Conservation (phyloP, 2,113 vertebrate genomes). For the Muntiacus reevesi region DNA sequence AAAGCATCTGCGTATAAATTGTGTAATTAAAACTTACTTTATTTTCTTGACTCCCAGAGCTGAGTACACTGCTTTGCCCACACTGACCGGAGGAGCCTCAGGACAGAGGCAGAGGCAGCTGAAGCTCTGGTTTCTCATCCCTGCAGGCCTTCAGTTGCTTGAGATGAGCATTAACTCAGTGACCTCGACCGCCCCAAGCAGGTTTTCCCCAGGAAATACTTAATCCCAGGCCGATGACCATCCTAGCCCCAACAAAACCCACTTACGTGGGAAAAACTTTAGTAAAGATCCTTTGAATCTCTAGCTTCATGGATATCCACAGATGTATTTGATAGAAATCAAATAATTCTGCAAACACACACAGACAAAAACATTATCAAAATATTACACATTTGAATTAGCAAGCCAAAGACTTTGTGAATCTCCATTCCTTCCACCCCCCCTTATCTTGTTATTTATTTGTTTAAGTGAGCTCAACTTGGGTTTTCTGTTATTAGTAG, state of each 20-base stretch:
- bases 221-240: background rate
- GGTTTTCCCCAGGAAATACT: background rate
- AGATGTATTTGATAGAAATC: background rate
- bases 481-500: background rate
- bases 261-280: background rate
- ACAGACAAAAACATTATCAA: background rate
- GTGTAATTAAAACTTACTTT: background rate
- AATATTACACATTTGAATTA: background rate
- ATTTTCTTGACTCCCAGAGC: background rate
- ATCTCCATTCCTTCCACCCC: background rate
- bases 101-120: background rate
- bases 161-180: background rate
- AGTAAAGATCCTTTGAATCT: background rate
- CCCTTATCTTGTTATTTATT: background rate
- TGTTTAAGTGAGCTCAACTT: background rate
- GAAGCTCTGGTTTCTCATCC: background rate
- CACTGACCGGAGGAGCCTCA: background rate
- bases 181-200: background rate
- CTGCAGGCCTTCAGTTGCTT: background rate
- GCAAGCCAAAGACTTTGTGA: background rate
- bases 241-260: background rate
- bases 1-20: background rate
- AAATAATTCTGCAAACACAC: background rate
- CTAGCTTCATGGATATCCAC: background rate
- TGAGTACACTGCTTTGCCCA: background rate